Percentiles rank a stretch among this genome's conserved stretches.
These are phyloP conservation scores for Acromyrmex heyeri DNA, from an alignment of 1,140 invertebrate species.

Conservation along the genomic window DNA sequence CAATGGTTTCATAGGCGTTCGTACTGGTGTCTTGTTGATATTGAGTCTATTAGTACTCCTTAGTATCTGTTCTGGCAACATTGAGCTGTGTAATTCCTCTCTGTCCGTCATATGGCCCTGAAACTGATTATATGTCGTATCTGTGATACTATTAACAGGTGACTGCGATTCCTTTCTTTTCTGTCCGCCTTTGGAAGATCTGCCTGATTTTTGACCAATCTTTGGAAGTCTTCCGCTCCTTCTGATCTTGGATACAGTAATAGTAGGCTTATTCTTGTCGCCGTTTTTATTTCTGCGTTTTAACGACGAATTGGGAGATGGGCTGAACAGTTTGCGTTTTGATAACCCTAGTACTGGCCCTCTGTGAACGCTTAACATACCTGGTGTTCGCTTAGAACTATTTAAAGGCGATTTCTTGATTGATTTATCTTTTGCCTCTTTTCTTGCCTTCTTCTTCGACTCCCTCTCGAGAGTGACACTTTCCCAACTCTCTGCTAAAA, in stretches of 20 bases:
- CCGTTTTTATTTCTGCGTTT: constrained; percentile 73
- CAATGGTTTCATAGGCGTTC: constrained; percentile 82
- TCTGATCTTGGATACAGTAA: constrained; percentile 73
- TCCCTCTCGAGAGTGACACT: constrained; percentile 81
- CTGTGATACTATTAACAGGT: constrained; percentile 55
- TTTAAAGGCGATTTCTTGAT: constrained; percentile 80
- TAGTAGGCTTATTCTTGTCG: constrained; percentile 72
- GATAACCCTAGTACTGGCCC: constrained; percentile 71
- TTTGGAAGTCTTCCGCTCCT: constrained; percentile 70
- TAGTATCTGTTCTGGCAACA: constrained; percentile 76
- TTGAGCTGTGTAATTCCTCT: constrained; percentile 82
- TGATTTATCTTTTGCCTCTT: constrained; percentile 82
- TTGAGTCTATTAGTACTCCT: constrained; percentile 64
- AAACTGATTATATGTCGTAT: constrained; percentile 81
- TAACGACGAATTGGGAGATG: constrained; percentile 73
- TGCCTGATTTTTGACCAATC: background rate
- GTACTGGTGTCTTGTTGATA: constrained; percentile 76
- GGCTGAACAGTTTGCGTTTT: constrained; percentile 81
- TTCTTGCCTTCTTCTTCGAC: constrained; percentile 81
- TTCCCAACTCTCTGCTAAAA: constrained; percentile 88
- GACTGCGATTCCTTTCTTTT: constrained; percentile 47
- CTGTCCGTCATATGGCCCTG: constrained; percentile 81
- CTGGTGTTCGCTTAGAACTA: constrained; percentile 72
- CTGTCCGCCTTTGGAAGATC: constrained; percentile 32
- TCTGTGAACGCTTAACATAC: constrained; percentile 69